Conservation (phyloP, 2,113 vertebrate species). For the Calypte anna region DNA sequence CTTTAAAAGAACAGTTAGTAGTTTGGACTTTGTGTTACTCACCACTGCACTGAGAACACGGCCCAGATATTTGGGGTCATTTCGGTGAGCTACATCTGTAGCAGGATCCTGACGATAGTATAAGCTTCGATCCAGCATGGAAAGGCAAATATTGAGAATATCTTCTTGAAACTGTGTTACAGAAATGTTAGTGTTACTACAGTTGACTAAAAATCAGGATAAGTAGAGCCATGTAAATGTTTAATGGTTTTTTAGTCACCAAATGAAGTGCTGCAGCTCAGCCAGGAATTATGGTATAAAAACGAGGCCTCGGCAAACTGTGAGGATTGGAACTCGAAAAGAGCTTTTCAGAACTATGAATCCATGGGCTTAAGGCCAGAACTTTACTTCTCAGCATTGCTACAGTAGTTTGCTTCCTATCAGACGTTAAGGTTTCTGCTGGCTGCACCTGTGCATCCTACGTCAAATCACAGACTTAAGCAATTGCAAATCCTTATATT, state of each 20-base stretch:
- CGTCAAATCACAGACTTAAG: background rate
- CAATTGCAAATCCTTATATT: background rate
- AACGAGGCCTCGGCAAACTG: background rate
- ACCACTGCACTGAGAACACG: conserved; percentile 83
- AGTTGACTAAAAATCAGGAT: background rate
- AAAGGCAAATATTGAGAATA: conserved; percentile 74
- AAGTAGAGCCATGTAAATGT: background rate
- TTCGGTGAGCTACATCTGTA: conserved; percentile 71
- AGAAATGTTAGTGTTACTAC: background rate
- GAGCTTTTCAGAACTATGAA: background rate
- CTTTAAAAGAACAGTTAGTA: background rate
- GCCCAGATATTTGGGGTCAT: conserved; percentile 76
- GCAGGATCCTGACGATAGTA: conserved; percentile 70
- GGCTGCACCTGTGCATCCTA: background rate
- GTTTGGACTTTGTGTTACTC: background rate
- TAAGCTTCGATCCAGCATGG: conserved; percentile 76
- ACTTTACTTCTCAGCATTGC: background rate
- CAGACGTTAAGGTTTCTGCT: background rate
- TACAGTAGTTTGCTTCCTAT: background rate
- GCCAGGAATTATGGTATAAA: background rate
- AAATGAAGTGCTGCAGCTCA: background rate
- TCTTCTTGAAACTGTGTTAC: conserved; percentile 75
- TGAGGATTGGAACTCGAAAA: background rate
- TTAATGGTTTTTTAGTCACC: background rate
- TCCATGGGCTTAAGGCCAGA: background rate